phyloP scores from a whole-genome alignment of 2,888 invertebrate genomes.

The Drosophila kuntzei region DNA sequence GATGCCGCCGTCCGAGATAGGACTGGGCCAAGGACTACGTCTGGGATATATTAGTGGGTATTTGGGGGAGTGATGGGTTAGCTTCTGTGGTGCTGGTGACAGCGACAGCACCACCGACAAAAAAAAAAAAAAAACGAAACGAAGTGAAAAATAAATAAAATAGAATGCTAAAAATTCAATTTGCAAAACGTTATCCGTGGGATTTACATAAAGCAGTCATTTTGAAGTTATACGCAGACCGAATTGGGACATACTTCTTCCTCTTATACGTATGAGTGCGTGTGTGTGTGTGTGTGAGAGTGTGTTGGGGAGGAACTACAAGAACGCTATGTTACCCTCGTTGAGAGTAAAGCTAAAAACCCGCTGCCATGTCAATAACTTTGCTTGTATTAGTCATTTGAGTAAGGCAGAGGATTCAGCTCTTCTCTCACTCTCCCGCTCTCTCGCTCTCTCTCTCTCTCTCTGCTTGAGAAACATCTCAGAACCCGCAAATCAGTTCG shows the following conservation, averaged over 20 bases:
- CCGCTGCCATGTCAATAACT: constrained; percentile 80
- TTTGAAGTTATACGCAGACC: constrained; percentile 83
- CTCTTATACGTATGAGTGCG: constrained; percentile 32
- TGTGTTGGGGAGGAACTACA: constrained; percentile 26
- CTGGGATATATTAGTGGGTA: constrained; percentile 36
- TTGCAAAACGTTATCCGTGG: constrained; percentile 84
- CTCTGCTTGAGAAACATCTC: constrained; percentile 1
- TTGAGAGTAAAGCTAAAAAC: constrained; percentile 64
- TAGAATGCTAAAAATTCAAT: constrained; percentile 83
- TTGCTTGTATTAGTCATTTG: constrained; percentile 82
- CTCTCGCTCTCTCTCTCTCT: not conserved
- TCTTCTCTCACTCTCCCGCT: constrained; percentile 1
- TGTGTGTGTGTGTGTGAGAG: constrained; percentile 21
- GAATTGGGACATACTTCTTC: constrained; percentile 63
- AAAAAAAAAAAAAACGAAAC: constrained; percentile 27
- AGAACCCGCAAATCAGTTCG: constrained; percentile 28
- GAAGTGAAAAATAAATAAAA: constrained; percentile 81
- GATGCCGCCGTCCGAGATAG: constrained; percentile 40
- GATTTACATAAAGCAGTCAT: constrained; percentile 84
- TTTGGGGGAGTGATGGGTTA: not conserved
- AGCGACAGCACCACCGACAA: constrained; percentile 16
- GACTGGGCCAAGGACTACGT: constrained; percentile 26
- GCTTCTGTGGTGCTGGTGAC: constrained; percentile 23
- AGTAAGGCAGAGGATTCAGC: constrained; percentile 47
- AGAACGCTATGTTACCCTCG: constrained; percentile 63